phyloP scores from a whole-genome alignment of 2,797 vertebrate genomes.

The Arnoldichthys spilopterus region DNA sequence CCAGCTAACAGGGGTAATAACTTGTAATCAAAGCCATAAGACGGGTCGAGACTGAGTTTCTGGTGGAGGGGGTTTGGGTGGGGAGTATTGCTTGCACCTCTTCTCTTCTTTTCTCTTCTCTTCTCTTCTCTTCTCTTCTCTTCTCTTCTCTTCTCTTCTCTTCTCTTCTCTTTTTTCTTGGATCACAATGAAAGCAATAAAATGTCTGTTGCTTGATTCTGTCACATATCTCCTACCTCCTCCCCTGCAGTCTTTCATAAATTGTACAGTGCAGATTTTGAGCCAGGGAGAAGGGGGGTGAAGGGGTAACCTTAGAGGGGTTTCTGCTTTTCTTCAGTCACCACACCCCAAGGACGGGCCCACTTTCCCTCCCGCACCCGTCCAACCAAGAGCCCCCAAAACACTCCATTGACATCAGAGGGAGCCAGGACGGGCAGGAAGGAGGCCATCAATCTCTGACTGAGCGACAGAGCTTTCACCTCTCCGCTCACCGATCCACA shows the following conservation, averaged over 20 bases:
- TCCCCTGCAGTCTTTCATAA: constrained; percentile 33
- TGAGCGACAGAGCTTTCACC: constrained; percentile 64
- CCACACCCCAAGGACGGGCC: constrained; percentile 47
- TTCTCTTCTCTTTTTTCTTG: constrained; percentile 21
- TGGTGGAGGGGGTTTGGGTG: constrained; percentile 42
- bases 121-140: constrained; percentile 42
- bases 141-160: constrained; percentile 38
- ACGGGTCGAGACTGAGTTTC: constrained; percentile 46
- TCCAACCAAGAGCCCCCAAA: constrained; percentile 22
- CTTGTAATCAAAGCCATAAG: constrained; percentile 72
- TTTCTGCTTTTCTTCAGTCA: constrained; percentile 65
- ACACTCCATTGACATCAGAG: constrained; percentile 57
- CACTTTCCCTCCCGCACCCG: constrained; percentile 17
- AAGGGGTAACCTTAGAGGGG: constrained; percentile 11
- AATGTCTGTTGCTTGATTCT: constrained; percentile 22
- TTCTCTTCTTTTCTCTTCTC: constrained; percentile 33
- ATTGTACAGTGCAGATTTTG: constrained; percentile 36
- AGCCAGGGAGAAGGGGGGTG: constrained; percentile 17
- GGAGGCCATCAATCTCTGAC: constrained; percentile 68
- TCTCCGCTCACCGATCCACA: constrained; percentile 68
- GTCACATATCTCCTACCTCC: constrained; percentile 23
- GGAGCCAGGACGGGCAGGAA: constrained; percentile 65
- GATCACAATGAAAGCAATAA: constrained; percentile 11
- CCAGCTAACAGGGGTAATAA: constrained; percentile 66
- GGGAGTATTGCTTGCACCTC: constrained; percentile 51